A percentile compares a stretch with the other conserved stretches of the same genome.
Evolutionary conservation across 2,888 invertebrate genomes (phyloP).

Genomic region (Orchesellides sinensis): DNA sequence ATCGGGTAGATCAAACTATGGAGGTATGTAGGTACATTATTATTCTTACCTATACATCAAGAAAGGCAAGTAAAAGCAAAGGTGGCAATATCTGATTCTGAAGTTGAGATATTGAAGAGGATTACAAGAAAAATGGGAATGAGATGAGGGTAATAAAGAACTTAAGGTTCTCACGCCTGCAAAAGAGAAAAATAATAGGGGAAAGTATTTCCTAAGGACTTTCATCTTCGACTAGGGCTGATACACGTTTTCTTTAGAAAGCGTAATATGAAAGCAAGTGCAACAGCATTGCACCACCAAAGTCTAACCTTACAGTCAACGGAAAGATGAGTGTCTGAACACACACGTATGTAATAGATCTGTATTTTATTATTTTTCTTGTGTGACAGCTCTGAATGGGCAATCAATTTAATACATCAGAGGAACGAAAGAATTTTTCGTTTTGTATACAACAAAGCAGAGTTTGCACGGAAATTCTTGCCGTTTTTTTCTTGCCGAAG

Average conservation of each 20-base stretch:
- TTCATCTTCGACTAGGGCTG: constrained; percentile 12
- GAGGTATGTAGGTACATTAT: not conserved
- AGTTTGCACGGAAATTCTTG: too few relatives aligned
- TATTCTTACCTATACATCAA: too few relatives aligned
- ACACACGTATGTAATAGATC: not conserved
- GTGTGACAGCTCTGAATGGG: constrained; percentile 40
- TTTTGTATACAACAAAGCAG: too few relatives aligned
- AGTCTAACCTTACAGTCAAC: too few relatives aligned
- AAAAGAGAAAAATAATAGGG: constrained; percentile 16
- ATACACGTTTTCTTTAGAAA: not conserved
- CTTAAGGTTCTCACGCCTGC: constrained; percentile 14
- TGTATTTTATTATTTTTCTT: constrained; percentile 41
- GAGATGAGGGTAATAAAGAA: constrained; percentile 54
- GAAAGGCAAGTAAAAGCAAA: constrained; percentile 39
- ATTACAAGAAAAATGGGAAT: constrained; percentile 53
- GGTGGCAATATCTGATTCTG: constrained; percentile 64
- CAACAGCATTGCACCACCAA: too few relatives aligned
- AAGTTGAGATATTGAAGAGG: constrained; percentile 67
- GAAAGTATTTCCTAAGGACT: constrained; percentile 29
- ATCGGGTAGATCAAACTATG: not conserved
- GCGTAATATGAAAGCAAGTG: not conserved
- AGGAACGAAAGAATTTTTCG: constrained; percentile 36
- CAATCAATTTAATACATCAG: constrained; percentile 26
- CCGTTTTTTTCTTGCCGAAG: too few relatives aligned
- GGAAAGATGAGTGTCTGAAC: not conserved